A percentile compares a stretch with the other conserved stretches of the same genome.
These are phyloP conservation scores for Heliconius aoede DNA, from an alignment of 2,888 invertebrate genomes.

Conservation along the genomic window DNA sequence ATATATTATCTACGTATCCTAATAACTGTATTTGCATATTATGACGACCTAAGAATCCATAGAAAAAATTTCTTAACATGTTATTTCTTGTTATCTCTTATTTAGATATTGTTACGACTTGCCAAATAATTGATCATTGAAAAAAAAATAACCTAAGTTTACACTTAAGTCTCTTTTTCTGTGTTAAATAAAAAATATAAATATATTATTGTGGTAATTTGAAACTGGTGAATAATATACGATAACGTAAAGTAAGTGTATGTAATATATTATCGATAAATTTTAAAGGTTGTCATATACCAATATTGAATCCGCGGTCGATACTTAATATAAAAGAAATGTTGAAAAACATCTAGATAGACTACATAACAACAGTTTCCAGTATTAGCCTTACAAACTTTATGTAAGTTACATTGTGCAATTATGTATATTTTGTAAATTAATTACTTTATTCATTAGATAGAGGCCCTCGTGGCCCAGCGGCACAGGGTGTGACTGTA, in stretches of 20 bases:
- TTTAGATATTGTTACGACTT: neutral
- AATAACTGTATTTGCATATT: conserved; percentile 18
- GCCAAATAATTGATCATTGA: neutral
- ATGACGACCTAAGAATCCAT: conserved; percentile 16
- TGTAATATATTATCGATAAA: conserved; percentile 54
- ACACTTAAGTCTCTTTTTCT: neutral
- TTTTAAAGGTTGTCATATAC: conserved; percentile 56
- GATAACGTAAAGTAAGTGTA: conserved; percentile 48
- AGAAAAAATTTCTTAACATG: neutral
- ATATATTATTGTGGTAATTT: conserved; percentile 2
- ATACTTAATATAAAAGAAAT: conserved; percentile 5
- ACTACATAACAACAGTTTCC: neutral
- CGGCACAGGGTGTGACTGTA: too few species aligned
- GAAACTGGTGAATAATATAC: conserved; percentile 31
- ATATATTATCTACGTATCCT: neutral
- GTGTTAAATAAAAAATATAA: neutral
- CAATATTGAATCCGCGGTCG: conserved; percentile 40
- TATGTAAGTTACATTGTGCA: neutral
- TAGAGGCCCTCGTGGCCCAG: too few species aligned
- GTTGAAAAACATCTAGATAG: neutral
- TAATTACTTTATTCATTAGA: neutral
- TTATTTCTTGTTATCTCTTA: conserved; percentile 3
- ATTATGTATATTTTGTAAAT: neutral
- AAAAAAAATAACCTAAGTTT: neutral
- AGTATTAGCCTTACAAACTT: neutral